Percentiles rank a stretch among this genome's conserved stretches.
Evolutionary conservation across 2,888 invertebrate species (phyloP).

Genomic region (Tetramorium bicarinatum): DNA sequence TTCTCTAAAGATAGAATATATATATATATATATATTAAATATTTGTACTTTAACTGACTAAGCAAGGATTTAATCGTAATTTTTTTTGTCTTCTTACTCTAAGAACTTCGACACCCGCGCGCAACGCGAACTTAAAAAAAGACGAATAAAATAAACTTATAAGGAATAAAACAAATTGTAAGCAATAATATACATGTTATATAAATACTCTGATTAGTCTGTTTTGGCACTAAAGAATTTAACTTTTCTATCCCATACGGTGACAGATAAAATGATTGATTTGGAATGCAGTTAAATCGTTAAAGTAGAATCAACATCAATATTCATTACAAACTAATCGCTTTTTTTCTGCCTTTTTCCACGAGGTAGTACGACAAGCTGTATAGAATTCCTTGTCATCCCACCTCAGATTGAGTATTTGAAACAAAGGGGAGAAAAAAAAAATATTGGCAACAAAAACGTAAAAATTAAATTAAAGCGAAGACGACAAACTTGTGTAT

Average conservation of each 20-base stretch:
- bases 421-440: slow-evolving; percentile 54
- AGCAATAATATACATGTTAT: slow-evolving; percentile 67
- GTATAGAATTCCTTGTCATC: slow-evolving; percentile 45
- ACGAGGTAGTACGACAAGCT: slow-evolving; percentile 57
- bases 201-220: slow-evolving; percentile 71
- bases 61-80: slow-evolving; percentile 87
- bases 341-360: slow-evolving; percentile 61
- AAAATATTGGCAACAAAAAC: slow-evolving; percentile 33
- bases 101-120: slow-evolving; percentile 58
- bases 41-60: slow-evolving; percentile 95
- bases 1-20: slow-evolving; percentile 84
- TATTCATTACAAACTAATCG: slow-evolving; percentile 51
- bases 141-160: slow-evolving; percentile 75
- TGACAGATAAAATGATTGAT: slow-evolving; percentile 62
- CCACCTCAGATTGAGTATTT: slow-evolving; percentile 69
- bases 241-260: slow-evolving; percentile 71
- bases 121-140: slow-evolving; percentile 70
- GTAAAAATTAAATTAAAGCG: slow-evolving; percentile 53
- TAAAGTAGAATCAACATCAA: slow-evolving; percentile 61
- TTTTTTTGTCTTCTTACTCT: slow-evolving; percentile 67
- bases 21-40: slow-evolving; percentile 87
- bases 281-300: slow-evolving; percentile 76
- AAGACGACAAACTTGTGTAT: slow-evolving; percentile 45
- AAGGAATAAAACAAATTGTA: slow-evolving; percentile 67
- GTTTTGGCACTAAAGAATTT: slow-evolving; percentile 83